Percentiles rank a stretch among this genome's conserved stretches.
phyloP scores from a whole-genome alignment of 2,113 vertebrate species.

The Oxyruncus cristatus region DNA sequence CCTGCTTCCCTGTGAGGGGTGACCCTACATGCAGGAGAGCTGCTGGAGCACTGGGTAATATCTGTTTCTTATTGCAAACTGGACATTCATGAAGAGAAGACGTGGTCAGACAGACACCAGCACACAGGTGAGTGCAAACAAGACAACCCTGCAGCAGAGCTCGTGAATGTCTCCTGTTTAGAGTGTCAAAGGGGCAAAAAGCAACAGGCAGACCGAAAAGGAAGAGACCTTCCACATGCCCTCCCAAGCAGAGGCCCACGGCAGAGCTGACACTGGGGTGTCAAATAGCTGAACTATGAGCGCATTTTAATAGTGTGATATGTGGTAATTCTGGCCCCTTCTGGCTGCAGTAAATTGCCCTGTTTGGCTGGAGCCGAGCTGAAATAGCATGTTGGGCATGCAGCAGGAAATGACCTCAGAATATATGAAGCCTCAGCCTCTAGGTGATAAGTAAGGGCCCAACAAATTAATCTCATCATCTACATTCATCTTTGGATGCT shows the following conservation, averaged over 20 bases:
- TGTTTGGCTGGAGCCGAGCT: constrained; percentile 76
- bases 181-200: background rate
- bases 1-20: background rate
- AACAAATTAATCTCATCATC: constrained; percentile 65
- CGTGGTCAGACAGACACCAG: background rate
- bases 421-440: constrained; percentile 23
- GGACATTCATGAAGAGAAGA: no score
- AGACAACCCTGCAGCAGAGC: background rate
- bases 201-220: background rate
- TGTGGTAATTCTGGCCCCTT: constrained; percentile 73
- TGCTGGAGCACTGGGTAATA: background rate
- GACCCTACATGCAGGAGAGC: background rate
- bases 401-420: constrained; percentile 83
- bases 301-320: constrained; percentile 37
- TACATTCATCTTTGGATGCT: constrained; percentile 25
- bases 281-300: background rate
- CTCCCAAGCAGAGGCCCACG: background rate
- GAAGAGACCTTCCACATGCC: background rate
- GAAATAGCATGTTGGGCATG: constrained; percentile 75
- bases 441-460: constrained; percentile 59
- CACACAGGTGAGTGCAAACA: background rate
- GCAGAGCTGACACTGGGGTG: background rate
- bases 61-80: background rate
- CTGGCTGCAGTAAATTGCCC: constrained; percentile 76
- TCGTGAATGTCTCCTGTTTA: background rate